A percentile compares a stretch with the other conserved stretches of the same genome.
phyloP scores from a whole-genome alignment of 2,797 vertebrate species.

The Capromys pilorides region DNA sequence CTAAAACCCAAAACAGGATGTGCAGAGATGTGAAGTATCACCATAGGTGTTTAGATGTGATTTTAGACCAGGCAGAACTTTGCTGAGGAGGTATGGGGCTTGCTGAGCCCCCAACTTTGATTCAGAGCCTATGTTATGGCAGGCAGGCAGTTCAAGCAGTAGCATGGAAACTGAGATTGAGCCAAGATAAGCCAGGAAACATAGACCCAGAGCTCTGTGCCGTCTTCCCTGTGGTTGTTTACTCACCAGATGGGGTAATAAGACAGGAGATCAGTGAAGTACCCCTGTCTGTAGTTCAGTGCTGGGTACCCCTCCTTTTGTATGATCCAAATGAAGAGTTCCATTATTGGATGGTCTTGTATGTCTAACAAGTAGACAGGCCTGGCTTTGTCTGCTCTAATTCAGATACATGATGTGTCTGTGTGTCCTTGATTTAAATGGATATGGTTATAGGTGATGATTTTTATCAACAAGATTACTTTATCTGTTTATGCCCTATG shows the following conservation, averaged over 20 bases:
- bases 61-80: neutral
- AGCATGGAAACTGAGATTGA: neutral
- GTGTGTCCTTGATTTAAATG: neutral
- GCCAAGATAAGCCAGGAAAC: neutral
- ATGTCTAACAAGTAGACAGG: neutral
- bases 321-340: neutral
- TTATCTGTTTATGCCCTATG: neutral
- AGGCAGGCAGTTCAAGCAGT: neutral
- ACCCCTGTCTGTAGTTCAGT: neutral
- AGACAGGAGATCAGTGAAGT: neutral
- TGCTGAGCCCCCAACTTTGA: neutral
- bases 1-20: neutral
- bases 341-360: neutral
- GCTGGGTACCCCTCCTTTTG: neutral
- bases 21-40: neutral
- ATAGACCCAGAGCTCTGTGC: neutral
- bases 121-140: neutral
- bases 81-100: neutral
- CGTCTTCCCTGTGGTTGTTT: neutral
- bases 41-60: neutral
- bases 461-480: neutral
- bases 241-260: neutral
- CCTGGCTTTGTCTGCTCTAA: neutral
- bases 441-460: neutral
- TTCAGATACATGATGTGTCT: neutral